Evolutionary conservation across 2,888 invertebrate genomes (phyloP), one percentile per base, ranked within the genome.

Genomic region (Watsonalla cultraria): DNA sequence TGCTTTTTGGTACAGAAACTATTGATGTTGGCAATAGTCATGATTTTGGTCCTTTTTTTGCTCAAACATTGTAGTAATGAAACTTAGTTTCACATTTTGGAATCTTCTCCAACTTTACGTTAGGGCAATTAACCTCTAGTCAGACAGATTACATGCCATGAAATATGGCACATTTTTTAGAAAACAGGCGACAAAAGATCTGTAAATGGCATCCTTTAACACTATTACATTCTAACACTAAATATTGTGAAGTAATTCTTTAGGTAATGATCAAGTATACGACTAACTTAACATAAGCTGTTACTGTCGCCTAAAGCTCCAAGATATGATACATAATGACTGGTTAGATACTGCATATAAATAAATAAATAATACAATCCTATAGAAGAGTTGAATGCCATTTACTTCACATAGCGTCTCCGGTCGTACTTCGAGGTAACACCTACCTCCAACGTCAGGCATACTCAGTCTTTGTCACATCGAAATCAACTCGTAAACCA

Each of bases 391-490:
- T 37, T 37, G 5, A 42, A 11, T 42, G 42, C 42, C 11, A 42
- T 42, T 42, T 42, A 42, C 42, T 42, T 42, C 9, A 42, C 11
- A 2, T 11, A 5, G 2, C 42, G 11, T 42, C 11, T 42, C 42
- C 42, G 9, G 42, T 9, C 42, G 11, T 11, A 42, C 11, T 11
- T 8, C 1, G 5, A 42, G 42, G 11, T 42, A 39, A 42, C 42
- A 42, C 11, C 51, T 55, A 56, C 61, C 55, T 57, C 57, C 56
- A 60, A 60, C 14, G 56, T 52, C 51, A 55, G 66, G 62, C 64
- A 67, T 66, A 64, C 67, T 82, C 82, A 83, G 83, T 82, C 82
- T 81, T 79, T 57, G 59, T 66, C 62, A 62, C 60, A 70, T 62
- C 62, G 51, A 70, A 65, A 67, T 68, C 60, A 66, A 66, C 60